These are phyloP conservation scores for Galagoides demidoff DNA, from an alignment of 2,797 vertebrate species.

Conservation along the genomic window DNA sequence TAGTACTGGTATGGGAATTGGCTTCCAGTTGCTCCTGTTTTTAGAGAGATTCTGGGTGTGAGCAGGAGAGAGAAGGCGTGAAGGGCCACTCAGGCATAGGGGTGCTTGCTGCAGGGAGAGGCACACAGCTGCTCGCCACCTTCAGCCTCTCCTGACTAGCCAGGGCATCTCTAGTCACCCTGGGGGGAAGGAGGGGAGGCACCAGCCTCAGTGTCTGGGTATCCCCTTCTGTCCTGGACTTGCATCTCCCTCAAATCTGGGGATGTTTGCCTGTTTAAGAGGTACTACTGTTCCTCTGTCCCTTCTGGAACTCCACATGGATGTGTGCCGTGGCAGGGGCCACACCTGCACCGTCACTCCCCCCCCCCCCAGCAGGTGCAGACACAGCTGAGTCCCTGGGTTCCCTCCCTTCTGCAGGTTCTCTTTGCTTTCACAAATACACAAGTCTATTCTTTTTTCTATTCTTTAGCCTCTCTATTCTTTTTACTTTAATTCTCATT, in stretches of 20 bases:
- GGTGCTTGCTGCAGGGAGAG: not conserved
- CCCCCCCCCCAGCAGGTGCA: no score
- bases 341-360: no score
- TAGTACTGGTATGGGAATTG: not conserved
- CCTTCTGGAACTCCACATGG: no score
- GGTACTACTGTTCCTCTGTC: not conserved
- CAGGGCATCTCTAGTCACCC: not conserved
- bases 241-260: not conserved
- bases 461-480: not conserved
- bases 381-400: no score
- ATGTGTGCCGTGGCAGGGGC: no score
- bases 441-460: not conserved
- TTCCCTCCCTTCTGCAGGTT: no score
- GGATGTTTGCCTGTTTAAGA: not conserved
- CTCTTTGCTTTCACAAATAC: no score
- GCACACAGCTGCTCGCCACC: not conserved
- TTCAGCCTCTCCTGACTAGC: not conserved
- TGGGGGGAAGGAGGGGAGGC: not conserved
- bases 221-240: not conserved
- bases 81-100: not conserved
- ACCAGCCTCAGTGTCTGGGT: not conserved
- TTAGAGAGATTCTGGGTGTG: not conserved
- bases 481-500: not conserved
- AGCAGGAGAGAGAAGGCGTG: not conserved
- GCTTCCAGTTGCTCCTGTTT: not conserved